Conservation (phyloP, 2,888 invertebrate genomes). For the Drosophila anceps region DNA sequence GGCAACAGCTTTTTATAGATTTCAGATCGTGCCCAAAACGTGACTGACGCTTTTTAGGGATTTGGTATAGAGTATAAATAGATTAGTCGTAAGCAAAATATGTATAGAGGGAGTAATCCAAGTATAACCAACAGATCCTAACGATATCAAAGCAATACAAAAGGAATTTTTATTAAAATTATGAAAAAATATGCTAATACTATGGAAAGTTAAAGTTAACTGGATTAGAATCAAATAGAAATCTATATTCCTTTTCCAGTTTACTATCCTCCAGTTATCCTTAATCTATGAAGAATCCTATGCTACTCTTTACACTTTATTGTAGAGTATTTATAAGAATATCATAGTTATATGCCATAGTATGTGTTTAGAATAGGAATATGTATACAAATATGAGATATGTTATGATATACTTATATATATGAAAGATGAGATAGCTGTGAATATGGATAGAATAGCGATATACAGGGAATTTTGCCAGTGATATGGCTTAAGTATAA, state of each 20-base stretch:
- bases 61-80: neutral
- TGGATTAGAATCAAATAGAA: neutral
- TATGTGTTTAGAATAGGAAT: neutral
- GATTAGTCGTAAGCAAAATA: slow-evolving; percentile 3
- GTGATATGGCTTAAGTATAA: neutral
- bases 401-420: neutral
- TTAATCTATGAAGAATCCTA: neutral
- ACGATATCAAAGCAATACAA: too few species aligned
- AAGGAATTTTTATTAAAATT: neutral
- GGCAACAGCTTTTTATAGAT: slow-evolving; percentile 1
- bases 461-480: neutral
- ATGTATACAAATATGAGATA: neutral
- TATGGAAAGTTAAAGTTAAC: neutral
- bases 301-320: too few species aligned
- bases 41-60: slow-evolving; percentile 12
- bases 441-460: neutral
- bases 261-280: neutral
- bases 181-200: neutral
- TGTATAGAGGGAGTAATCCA: neutral
- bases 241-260: too few species aligned
- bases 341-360: neutral
- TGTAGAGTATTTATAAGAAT: neutral
- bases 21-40: slow-evolving; percentile 35
- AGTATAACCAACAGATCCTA: too few species aligned
- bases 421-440: neutral